A percentile compares a stretch with the other conserved stretches of the same genome.
Conservation (phyloP, 1,140 invertebrate genomes). For the Apis laboriosa region DNA sequence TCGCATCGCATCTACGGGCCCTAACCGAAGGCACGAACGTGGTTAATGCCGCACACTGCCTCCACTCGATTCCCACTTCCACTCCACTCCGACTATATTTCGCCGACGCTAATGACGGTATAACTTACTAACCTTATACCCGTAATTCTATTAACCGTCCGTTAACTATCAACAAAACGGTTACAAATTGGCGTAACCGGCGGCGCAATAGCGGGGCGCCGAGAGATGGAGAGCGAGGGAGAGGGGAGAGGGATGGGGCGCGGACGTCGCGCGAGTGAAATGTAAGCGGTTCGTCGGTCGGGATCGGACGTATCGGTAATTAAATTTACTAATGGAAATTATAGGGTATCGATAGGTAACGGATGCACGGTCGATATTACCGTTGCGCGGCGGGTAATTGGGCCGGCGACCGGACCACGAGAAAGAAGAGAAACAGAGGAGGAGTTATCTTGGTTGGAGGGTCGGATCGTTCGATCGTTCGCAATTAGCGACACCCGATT, state of each 20-base stretch:
- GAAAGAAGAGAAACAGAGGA: conserved; percentile 32
- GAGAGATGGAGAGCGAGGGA: background rate
- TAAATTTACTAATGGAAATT: conserved; percentile 45
- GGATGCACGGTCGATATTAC: conserved; percentile 9
- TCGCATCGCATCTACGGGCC: conserved; percentile 34
- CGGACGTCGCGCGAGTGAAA: conserved; percentile 12
- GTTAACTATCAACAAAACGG: conserved; percentile 52
- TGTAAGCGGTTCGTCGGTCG: background rate
- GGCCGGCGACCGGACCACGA: conserved; percentile 1
- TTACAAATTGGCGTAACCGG: conserved; percentile 62
- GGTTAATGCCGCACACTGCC: conserved; percentile 8
- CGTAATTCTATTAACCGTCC: conserved; percentile 50
- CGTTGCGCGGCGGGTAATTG: conserved; percentile 33
- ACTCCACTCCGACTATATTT: conserved; percentile 35
- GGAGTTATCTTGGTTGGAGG: conserved; percentile 29
- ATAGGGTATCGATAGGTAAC: conserved; percentile 33
- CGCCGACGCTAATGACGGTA: conserved; percentile 61
- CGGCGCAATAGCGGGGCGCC: background rate
- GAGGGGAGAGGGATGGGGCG: background rate
- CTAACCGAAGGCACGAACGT: conserved; percentile 35
- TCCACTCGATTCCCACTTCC: background rate
- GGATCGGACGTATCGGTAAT: conserved; percentile 38
- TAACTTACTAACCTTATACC: conserved; percentile 57
- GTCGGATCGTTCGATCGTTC: conserved; percentile 13
- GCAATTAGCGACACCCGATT: conserved; percentile 48